phyloP scores from a whole-genome alignment of 2,888 invertebrate genomes.

The Cremastinae sp. region DNA sequence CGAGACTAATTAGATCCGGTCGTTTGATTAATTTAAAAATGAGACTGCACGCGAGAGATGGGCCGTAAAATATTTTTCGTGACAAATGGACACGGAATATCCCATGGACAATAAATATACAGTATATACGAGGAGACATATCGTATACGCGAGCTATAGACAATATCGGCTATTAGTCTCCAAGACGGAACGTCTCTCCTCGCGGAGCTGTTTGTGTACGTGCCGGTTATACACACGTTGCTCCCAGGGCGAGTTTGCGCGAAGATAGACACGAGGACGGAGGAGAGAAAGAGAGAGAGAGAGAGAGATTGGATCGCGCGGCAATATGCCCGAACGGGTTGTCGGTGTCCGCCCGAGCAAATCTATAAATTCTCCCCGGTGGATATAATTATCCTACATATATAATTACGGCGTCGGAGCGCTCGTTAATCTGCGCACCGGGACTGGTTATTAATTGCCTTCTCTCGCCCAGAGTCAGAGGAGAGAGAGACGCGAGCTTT shows the following conservation, averaged over 20 bases:
- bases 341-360: slow-evolving; percentile 62
- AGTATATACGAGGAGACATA: not conserved
- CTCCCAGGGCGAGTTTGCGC: slow-evolving; percentile 26
- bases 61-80: no score
- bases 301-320: slow-evolving; percentile 33
- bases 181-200: slow-evolving; percentile 24
- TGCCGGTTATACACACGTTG: slow-evolving; percentile 9
- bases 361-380: slow-evolving; percentile 66
- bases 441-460: slow-evolving; percentile 66
- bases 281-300: slow-evolving; percentile 9
- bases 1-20: no score
- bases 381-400: slow-evolving; percentile 62
- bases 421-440: slow-evolving; percentile 65
- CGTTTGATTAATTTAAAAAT: no score
- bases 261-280: slow-evolving; percentile 26
- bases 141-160: not conserved
- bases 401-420: slow-evolving; percentile 66
- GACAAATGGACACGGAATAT: not conserved
- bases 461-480: slow-evolving; percentile 21
- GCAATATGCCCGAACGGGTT: slow-evolving; percentile 59
- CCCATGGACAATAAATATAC: not conserved
- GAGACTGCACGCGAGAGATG: no score
- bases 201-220: not conserved
- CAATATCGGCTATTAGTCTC: slow-evolving; percentile 26
- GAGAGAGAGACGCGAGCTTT: slow-evolving; percentile 37